phyloP scores from a whole-genome alignment of 2,113 vertebrate genomes.

The Clupea harengus region DNA sequence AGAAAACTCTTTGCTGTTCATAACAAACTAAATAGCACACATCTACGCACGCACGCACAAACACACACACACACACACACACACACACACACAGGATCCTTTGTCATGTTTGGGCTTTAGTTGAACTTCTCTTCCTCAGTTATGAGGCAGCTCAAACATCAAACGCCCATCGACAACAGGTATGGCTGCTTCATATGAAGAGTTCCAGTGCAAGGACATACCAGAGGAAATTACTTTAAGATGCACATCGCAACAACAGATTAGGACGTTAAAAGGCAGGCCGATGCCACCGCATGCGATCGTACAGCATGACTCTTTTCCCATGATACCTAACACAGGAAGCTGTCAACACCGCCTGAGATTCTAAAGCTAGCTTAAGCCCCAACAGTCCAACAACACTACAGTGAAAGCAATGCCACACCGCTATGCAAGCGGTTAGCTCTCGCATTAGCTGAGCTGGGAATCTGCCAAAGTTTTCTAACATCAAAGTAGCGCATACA shows the following conservation, averaged over 20 bases:
- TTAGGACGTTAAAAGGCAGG: not conserved
- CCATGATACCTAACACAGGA: not conserved
- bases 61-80: not conserved
- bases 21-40: not conserved
- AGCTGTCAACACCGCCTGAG: not conserved
- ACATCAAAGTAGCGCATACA: not conserved
- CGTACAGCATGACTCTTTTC: not conserved
- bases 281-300: not conserved
- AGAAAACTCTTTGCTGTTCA: not conserved
- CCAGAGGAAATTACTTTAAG: not conserved
- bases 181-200: not conserved
- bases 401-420: not conserved
- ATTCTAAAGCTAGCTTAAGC: not conserved
- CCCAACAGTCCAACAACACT: not conserved
- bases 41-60: not conserved
- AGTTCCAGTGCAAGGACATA: not conserved
- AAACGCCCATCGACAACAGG: not conserved
- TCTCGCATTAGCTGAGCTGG: not conserved
- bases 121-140: not conserved
- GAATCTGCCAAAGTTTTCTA: constrained; percentile 7
- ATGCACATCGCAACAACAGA: not conserved
- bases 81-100: not conserved
- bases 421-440: not conserved
- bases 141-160: not conserved
- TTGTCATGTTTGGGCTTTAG: not conserved